Evolutionary conservation across 2,797 vertebrate species (phyloP).

Genomic region (Gallirallus australis): DNA sequence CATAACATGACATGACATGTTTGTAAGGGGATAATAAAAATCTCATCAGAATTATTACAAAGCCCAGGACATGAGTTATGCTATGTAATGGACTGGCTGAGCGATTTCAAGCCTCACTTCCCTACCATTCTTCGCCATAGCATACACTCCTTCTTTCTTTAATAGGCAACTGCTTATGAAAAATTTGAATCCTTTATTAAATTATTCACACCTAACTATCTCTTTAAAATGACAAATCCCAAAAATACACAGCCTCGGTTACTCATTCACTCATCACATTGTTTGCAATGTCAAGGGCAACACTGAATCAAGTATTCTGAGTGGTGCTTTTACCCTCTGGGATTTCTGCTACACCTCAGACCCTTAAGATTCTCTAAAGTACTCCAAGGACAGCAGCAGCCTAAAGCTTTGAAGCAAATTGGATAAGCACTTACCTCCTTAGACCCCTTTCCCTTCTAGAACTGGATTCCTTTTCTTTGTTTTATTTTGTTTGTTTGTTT

Average conservation of each 20-base stretch:
- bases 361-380: neutral
- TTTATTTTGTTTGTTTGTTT: neutral
- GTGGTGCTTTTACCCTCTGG: neutral
- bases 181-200: neutral
- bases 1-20: rapidly evolving
- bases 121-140: neutral
- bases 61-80: rapidly evolving
- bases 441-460: neutral
- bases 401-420: neutral
- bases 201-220: neutral
- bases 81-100: neutral
- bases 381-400: neutral
- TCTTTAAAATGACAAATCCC: neutral
- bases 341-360: neutral
- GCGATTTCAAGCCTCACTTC: neutral
- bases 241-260: neutral
- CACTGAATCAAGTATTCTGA: neutral
- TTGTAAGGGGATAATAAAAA: neutral
- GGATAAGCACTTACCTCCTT: neutral
- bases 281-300: neutral
- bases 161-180: neutral
- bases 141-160: neutral
- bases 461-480: neutral
- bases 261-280: neutral
- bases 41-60: neutral